phyloP scores from a whole-genome alignment of 2,797 vertebrate genomes.

The Neopelma chrysocephalum region DNA sequence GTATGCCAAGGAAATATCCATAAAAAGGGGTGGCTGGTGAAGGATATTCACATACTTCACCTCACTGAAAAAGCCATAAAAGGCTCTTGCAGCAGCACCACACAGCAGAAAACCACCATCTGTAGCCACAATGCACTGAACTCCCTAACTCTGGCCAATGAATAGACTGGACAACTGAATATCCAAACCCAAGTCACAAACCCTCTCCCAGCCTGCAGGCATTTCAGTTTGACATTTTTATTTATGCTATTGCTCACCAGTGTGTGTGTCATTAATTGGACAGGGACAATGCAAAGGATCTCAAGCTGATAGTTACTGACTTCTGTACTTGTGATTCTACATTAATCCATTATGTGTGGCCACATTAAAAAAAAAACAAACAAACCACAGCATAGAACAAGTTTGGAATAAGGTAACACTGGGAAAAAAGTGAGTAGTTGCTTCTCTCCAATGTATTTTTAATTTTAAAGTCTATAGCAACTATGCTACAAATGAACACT shows the following conservation, averaged over 20 bases:
- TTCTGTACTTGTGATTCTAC: background rate
- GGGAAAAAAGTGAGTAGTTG: background rate
- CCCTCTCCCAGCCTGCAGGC: background rate
- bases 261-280: background rate
- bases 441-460: background rate
- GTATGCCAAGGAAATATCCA: background rate
- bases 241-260: background rate
- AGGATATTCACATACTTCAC: background rate
- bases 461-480: background rate
- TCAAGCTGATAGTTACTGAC: background rate
- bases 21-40: background rate
- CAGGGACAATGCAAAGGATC: background rate
- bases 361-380: background rate
- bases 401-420: background rate
- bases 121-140: rapidly evolving
- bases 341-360: background rate
- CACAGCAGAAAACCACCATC: background rate
- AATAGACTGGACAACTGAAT: background rate
- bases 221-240: background rate
- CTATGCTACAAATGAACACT: background rate
- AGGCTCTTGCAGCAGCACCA: background rate
- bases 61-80: background rate
- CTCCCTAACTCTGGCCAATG: background rate
- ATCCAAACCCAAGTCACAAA: background rate
- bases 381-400: background rate